A percentile compares a stretch with the other conserved stretches of the same genome.
Conservation (phyloP, 2,797 vertebrate genomes). For the Hypotaenidia okinawae region DNA sequence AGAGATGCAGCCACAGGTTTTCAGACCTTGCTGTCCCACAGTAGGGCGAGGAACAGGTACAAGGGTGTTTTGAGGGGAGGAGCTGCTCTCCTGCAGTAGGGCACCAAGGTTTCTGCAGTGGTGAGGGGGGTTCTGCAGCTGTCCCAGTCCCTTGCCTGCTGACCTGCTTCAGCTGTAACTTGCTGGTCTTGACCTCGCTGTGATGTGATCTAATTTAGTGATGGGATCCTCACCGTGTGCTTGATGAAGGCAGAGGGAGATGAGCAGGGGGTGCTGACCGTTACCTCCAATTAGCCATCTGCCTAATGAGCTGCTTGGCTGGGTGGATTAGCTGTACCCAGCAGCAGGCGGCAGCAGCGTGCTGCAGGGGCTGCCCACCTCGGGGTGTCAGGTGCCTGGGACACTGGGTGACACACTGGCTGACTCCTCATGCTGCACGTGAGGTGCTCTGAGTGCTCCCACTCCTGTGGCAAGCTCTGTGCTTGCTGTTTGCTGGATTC, state of each 20-base stretch:
- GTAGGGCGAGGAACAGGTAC: not conserved
- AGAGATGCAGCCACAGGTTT: not conserved
- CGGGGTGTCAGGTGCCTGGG: not conserved
- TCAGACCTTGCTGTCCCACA: not conserved
- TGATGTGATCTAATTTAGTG: not conserved
- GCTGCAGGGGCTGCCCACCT: not conserved
- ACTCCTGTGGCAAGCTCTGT: not conserved
- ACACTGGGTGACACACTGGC: not conserved
- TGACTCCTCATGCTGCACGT: not conserved
- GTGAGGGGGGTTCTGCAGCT: not conserved
- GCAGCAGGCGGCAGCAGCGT: not conserved
- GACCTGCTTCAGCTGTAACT: not conserved
- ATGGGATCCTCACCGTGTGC: not conserved
- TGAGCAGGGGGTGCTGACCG: not conserved
- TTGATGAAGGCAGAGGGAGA: not conserved
- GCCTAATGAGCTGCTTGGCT: not conserved
- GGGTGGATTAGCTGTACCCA: not conserved
- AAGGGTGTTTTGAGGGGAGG: not conserved
- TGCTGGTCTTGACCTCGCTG: not conserved
- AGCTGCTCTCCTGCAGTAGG: not conserved
- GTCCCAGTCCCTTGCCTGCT: not conserved
- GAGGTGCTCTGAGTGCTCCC: not conserved
- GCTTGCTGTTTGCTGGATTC: not conserved
- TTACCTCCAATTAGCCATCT: not conserved
- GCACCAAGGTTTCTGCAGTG: not conserved